phyloP scores from a whole-genome alignment of 2,888 invertebrate species.

The Lomographa bimaculata region DNA sequence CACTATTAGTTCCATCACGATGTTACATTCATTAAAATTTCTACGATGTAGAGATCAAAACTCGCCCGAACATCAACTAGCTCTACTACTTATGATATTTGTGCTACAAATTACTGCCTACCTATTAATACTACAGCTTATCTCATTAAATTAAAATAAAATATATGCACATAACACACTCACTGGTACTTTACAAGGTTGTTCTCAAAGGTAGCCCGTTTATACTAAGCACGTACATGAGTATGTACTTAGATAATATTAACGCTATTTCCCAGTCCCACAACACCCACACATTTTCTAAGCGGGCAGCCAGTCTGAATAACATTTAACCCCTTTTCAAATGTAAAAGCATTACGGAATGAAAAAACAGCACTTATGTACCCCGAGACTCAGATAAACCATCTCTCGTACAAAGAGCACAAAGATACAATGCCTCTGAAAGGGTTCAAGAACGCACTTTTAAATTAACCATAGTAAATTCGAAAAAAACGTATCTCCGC shows the following conservation, averaged over 20 bases:
- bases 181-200: not conserved
- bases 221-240: conserved; percentile 1
- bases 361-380: conserved; percentile 84
- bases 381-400: conserved; percentile 82
- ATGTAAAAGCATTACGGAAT: conserved; percentile 84
- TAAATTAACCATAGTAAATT: conserved; percentile 73
- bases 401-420: conserved; percentile 83
- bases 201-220: conserved; percentile 6
- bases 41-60: too few species aligned
- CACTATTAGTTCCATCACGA: too few species aligned
- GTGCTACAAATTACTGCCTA: too few species aligned
- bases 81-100: too few species aligned
- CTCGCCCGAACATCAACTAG: too few species aligned
- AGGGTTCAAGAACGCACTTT: conserved; percentile 84
- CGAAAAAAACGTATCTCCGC: conserved; percentile 54
- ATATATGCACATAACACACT: too few species aligned
- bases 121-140: too few species aligned
- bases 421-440: conserved; percentile 84
- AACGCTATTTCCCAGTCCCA: conserved; percentile 58
- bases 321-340: conserved; percentile 83
- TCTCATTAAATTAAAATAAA: too few species aligned
- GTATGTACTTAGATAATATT: too few species aligned
- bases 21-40: too few species aligned
- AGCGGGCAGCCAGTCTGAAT: conserved; percentile 78
- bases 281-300: conserved; percentile 79